Evolutionary conservation across 1,140 invertebrate genomes (phyloP), one percentile per base, ranked within the genome.

Genomic region (Drosophila gunungcola): DNA sequence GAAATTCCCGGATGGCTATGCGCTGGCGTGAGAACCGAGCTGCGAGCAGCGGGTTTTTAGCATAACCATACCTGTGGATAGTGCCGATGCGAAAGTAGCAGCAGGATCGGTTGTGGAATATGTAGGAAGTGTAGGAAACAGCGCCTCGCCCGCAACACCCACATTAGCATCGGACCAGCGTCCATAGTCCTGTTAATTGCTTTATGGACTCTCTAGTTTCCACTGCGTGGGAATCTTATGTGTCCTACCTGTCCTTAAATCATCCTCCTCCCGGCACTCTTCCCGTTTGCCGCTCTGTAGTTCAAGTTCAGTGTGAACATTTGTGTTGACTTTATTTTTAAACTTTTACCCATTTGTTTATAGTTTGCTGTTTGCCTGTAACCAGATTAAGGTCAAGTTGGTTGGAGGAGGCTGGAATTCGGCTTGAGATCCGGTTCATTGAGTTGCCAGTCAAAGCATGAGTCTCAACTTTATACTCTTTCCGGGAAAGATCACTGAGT

Each of bases 321-420:
- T 62, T 67, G 25, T 65, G 49, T 78, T 80, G 49, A 73, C 57
- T 76, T 76, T 83, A 76, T 79, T 86, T 88, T 80, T 62, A 83
- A 77, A 88, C 52, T 79, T 86, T 83, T 75, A 45, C 45, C 51
- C 76, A 81, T 78, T 81, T 81, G 74, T 55, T 80, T 73, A 58
- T 51, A 58, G 39, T 60, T 73, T 45, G 60, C 34, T 69, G 62
- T 73, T 69, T 83, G 79, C 76, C 79, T 80, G 78, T 54, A 63
- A 77, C 62, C 52, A 89, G 83, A 88, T 88, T 88, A 88, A 89
- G 83, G 83, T 88, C 83, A 88, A 88, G 79, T 69, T 58, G 48
- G 43, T 48, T 25, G 45, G 55, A 25, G 9, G 57, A 49, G 54
- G 39, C 25, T 29, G 32, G 38, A 39, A 67, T 46, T 63, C 32